Conservation (phyloP, 2,797 vertebrate genomes). For the Atherinosoma microstoma region DNA sequence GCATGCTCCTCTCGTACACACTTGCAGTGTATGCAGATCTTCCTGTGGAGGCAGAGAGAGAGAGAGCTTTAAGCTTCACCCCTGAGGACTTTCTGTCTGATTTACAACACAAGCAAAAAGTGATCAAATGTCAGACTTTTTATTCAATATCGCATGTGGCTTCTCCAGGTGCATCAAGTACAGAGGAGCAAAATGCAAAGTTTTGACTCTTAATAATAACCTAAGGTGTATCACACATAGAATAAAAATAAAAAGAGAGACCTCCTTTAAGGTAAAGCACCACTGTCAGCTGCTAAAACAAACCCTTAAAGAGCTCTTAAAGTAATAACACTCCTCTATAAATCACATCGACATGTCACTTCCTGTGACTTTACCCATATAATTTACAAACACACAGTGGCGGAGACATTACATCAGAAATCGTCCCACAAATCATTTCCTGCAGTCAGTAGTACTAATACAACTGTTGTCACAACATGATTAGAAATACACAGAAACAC, state of each 20-base stretch:
- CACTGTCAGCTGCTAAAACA: slow-evolving; percentile 13
- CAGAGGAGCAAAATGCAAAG: slow-evolving; percentile 11
- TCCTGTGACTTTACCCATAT: slow-evolving; percentile 9
- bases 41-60: slow-evolving; percentile 78
- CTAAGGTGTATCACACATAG: neutral
- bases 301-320: neutral
- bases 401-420: slow-evolving; percentile 51
- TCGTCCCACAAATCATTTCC: slow-evolving; percentile 54
- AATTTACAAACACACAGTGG: slow-evolving; percentile 45
- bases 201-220: neutral
- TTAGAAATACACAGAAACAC: slow-evolving; percentile 6
- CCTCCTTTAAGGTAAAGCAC: neutral
- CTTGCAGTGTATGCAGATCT: slow-evolving; percentile 95
- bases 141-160: neutral
- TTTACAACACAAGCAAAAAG: slow-evolving; percentile 42
- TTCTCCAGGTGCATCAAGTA: slow-evolving; percentile 31
- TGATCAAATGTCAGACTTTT: slow-evolving; percentile 28
- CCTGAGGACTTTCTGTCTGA: slow-evolving; percentile 28
- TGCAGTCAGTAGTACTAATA: slow-evolving; percentile 30
- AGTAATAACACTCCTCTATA: neutral
- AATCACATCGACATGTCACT: slow-evolving; percentile 13
- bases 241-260: neutral
- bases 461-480: slow-evolving; percentile 19
- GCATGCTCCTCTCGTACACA: slow-evolving; percentile 92
- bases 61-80: slow-evolving; percentile 15